Evolutionary conservation across 2,888 invertebrate species (phyloP), one percentile per base, ranked within the genome.

Genomic region (Oegoconia quadripuncta): DNA sequence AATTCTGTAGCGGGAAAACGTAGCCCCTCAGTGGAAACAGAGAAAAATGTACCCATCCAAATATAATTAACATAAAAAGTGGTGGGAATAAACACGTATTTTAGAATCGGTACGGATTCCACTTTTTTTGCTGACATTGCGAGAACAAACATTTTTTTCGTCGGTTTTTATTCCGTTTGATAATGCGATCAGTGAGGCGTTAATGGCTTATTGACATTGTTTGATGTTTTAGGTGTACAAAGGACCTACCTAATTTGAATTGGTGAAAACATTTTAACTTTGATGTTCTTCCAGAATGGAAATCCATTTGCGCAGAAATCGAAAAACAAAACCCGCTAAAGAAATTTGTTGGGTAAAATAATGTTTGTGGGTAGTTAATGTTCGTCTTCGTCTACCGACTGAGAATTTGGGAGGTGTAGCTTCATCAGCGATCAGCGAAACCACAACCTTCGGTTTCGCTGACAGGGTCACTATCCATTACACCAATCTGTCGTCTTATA

Each of bases 21-120:
- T 69, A 65, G 68, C 58, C 50, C 55, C 59, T 55, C 65, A 61
- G 61, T 56, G 64, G 60, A 72, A 73, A 71, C 71, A 71, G 62
- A 63, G 65, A 72, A 74, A 75, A 76, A 75, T 72, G 71, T 73
- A 67, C 68, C 64, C 67, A 71, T 74, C 65, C 72, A 73, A 73
- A 77, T 72, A 68, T 71, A 77, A 77, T 76, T 78, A 75, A 61
- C 74, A 77, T 77, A 76, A 75, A 75, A 74, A 72, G 66, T 57
- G 56, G 46, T 53, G 56, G 54, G 60, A 66, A 68, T 73, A 75
- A 74, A 77, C 74, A 75, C 67, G 53, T 59, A 65, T 57, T 65
- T 68, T 57, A 48, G 43, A 59, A 63, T 59, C 41, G 40, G 41
- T 34, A 49, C 46, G 53, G 53, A 53, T 50, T 32, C 3, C 26